Evolutionary conservation across 2,113 vertebrate species (phyloP), one percentile per base, ranked within the genome.

Genomic region (Herpailurus yagouaroundi): DNA sequence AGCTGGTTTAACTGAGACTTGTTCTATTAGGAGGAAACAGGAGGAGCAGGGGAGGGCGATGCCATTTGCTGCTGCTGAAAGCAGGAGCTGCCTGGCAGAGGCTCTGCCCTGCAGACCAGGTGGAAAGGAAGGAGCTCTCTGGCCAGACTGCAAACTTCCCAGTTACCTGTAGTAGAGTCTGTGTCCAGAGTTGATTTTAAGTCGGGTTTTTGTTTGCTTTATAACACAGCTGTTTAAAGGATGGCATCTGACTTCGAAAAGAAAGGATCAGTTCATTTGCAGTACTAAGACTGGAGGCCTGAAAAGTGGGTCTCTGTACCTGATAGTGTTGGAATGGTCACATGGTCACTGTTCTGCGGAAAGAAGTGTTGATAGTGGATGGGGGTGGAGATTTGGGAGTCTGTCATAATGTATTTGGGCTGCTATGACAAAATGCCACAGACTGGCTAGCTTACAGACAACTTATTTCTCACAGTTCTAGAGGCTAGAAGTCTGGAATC

Each of bases 71-170:
- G 25, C 7, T 36, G 14, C 31, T 60, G 14, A 52, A 48, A 88
- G 29, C 10, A 25, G 41, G 29, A 33, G 10, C 48, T 57, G 29
- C 9, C 4, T 0, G 23, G 21, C 5, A 2, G 13, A 36, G 57
- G 23, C 4, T 0, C 16, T 31, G 15, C 11, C 1, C 1, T 33
- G 29, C 25, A 38, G 23, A 45, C 0, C 8, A 77, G 63, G 9
- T 1, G 0, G 64, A n/a, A 21, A 27, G 13, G 15, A 4, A 27
- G 38, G 0, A 2, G 15, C 2, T 23, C 18, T 52, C 38, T 12
- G 33, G 18, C 3, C 18, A 86, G 36, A 16, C 8, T 11, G 27
- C 45, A 21, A 2, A 14, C 7, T 18, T 45, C 57, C 71, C 66
- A 16, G 12, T 15, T 25, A 45, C 29, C 12, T 60, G 31, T 5